These are phyloP conservation scores for Sarcophaga peregrina DNA, from an alignment of 1,140 invertebrate genomes.

Conservation along the genomic window DNA sequence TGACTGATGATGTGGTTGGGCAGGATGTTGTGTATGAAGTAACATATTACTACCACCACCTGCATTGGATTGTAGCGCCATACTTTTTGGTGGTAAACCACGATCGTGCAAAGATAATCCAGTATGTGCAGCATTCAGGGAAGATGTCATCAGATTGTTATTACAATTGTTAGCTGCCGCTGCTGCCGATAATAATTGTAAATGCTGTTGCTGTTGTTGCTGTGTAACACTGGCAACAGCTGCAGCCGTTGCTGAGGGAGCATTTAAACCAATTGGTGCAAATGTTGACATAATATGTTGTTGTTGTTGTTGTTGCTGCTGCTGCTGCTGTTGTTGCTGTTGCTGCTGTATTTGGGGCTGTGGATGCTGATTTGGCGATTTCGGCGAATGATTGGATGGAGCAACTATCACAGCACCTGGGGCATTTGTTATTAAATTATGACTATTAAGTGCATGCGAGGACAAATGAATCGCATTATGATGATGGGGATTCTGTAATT, in stretches of 20 bases:
- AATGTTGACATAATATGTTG: slow-evolving; percentile 44
- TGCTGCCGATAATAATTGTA: slow-evolving; percentile 59
- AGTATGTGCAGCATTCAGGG: slow-evolving; percentile 58
- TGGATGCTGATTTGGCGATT: slow-evolving; percentile 64
- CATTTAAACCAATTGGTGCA: slow-evolving; percentile 41
- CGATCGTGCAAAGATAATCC: slow-evolving; percentile 54
- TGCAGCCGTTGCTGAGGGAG: slow-evolving; percentile 51
- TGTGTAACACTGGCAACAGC: slow-evolving; percentile 63
- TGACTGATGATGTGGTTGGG: slow-evolving; percentile 51
- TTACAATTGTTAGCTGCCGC: slow-evolving; percentile 50
- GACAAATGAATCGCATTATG: slow-evolving; percentile 60
- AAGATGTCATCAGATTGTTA: slow-evolving; percentile 63
- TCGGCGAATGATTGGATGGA: slow-evolving; percentile 62
- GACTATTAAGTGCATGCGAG: slow-evolving; percentile 66
- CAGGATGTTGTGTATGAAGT: slow-evolving; percentile 45
- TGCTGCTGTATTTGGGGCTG: slow-evolving; percentile 53
- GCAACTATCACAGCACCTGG: slow-evolving; percentile 25
- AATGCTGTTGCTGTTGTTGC: slow-evolving; percentile 61
- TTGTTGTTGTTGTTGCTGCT: slow-evolving; percentile 37
- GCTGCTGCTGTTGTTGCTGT: slow-evolving; percentile 42
- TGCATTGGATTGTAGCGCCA: slow-evolving; percentile 48
- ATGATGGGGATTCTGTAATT: slow-evolving; percentile 52
- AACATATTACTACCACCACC: slow-evolving; percentile 48
- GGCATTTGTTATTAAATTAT: slow-evolving; percentile 63
- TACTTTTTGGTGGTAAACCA: slow-evolving; percentile 60